A percentile compares a stretch with the other conserved stretches of the same genome.
Conservation (phyloP, 2,797 vertebrate genomes). For the Tapirus indicus region DNA sequence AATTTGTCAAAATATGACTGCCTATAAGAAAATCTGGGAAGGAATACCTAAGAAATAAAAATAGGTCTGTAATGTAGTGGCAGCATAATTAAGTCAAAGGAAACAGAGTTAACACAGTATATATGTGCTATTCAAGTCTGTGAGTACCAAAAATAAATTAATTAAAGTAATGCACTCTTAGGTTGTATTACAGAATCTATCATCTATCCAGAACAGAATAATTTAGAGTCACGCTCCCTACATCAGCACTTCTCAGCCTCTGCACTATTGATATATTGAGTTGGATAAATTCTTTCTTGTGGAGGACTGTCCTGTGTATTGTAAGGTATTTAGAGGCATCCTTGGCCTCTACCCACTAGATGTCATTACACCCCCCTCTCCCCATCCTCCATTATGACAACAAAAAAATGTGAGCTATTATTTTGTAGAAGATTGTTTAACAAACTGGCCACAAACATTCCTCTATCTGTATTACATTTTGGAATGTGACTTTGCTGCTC, state of each 20-base stretch:
- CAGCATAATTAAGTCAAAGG: background rate
- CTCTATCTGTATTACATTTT: background rate
- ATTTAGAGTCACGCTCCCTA: background rate
- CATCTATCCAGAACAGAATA: background rate
- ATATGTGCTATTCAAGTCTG: background rate
- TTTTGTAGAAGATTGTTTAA: background rate
- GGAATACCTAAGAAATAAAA: background rate
- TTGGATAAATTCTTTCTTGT: background rate
- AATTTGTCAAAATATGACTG: background rate
- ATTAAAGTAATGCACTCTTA: background rate
- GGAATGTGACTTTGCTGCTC: background rate
- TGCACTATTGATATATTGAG: background rate
- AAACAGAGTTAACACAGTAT: background rate
- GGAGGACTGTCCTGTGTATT: background rate
- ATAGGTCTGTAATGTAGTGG: background rate
- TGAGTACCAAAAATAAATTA: background rate
- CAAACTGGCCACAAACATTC: background rate
- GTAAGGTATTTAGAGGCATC: background rate
- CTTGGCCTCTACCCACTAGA: background rate
- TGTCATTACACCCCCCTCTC: background rate
- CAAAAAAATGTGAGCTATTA: background rate
- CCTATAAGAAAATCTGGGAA: background rate
- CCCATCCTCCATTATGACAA: background rate
- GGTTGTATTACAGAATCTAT: background rate
- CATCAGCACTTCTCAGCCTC: background rate